These are phyloP conservation scores for Trematomus bernacchii DNA, from an alignment of 2,797 vertebrate genomes.

Conservation along the genomic window DNA sequence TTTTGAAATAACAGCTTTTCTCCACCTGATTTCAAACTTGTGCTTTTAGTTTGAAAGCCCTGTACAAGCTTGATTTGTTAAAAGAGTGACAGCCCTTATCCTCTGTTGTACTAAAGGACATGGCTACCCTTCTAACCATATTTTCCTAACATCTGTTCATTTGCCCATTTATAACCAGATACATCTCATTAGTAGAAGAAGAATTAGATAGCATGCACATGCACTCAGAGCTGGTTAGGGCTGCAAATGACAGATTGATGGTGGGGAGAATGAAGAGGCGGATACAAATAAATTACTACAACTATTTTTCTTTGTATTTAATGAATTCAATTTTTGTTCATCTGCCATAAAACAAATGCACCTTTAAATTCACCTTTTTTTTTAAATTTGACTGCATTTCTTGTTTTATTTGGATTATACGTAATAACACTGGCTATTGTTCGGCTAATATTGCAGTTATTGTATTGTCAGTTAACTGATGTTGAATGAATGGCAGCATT, in stretches of 20 bases:
- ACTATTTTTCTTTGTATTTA: background rate
- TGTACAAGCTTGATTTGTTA: background rate
- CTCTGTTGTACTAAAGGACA: background rate
- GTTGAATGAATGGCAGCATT: no score
- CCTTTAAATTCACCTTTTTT: background rate
- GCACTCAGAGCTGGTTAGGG: background rate
- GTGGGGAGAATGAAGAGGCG: background rate
- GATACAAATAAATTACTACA: background rate
- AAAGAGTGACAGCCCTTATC: background rate
- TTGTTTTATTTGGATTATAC: no score
- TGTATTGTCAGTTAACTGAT: no score
- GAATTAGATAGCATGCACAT: background rate
- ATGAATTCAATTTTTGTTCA: background rate
- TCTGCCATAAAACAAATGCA: background rate
- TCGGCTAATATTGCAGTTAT: no score
- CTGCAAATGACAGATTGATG: background rate
- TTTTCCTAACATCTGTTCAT: constrained; percentile 3
- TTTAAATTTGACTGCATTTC: background rate
- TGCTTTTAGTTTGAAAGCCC: background rate
- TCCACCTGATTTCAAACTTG: background rate
- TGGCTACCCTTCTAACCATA: background rate
- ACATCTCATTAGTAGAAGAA: background rate
- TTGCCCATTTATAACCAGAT: background rate
- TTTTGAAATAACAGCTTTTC: background rate
- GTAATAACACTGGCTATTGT: no score